Evolutionary conservation across 2,113 vertebrate genomes (phyloP).

Genomic region (Eulacestoma nigropectus): DNA sequence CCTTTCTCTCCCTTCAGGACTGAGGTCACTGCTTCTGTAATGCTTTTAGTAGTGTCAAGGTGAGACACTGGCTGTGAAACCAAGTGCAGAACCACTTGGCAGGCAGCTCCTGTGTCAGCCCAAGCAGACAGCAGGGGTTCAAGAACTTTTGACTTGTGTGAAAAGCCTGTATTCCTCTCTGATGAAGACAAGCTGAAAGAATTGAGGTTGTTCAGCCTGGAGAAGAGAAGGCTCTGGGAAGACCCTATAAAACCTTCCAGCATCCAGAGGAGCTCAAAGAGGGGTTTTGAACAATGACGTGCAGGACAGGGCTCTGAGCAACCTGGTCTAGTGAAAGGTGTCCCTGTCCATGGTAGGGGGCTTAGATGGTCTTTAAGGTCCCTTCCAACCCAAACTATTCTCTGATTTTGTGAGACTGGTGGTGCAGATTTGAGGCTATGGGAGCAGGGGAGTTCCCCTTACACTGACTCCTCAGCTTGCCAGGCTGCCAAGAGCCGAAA

Average conservation of each 20-base stretch:
- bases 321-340: neutral
- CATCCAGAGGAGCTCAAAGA: neutral
- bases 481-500: neutral
- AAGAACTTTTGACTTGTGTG: neutral
- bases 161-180: neutral
- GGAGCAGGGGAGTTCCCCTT: neutral
- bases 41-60: neutral
- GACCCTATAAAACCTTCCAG: neutral
- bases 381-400: neutral
- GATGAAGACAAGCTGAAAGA: neutral
- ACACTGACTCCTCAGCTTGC: neutral
- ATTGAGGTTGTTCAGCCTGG: neutral
- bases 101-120: neutral
- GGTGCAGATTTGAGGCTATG: neutral
- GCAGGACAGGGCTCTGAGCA: neutral
- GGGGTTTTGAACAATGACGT: neutral
- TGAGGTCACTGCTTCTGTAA: neutral
- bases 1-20: neutral
- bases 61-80: neutral
- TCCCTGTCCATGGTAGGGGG: neutral
- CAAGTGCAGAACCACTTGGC: rapidly evolving
- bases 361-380: neutral
- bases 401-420: neutral
- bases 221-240: neutral
- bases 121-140: neutral